Conservation (phyloP, 2,113 vertebrate genomes). For the Xenopus borealis region DNA sequence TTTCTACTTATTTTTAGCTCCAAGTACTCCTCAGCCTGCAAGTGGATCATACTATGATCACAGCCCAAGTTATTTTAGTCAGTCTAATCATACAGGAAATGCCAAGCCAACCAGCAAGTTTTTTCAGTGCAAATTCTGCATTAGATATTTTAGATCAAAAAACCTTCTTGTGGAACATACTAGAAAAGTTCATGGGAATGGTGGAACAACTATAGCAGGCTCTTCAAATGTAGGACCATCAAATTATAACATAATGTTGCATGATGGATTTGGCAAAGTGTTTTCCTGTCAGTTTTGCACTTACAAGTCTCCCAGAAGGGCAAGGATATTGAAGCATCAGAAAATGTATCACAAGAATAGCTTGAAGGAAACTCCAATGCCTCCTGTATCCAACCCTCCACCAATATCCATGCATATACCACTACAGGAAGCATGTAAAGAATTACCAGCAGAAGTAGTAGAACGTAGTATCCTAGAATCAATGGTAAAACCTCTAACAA, state of each 20-base stretch:
- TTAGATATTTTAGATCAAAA: conserved; percentile 97
- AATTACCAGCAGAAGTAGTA: conserved; percentile 72
- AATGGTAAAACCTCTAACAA: conserved; percentile 80
- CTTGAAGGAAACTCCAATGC: conserved; percentile 65
- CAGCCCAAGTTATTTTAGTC: conserved; percentile 76
- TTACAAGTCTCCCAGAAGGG: conserved; percentile 89
- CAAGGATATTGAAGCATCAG: conserved; percentile 90
- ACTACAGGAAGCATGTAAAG: conserved; percentile 73
- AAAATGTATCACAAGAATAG: conserved; percentile 88
- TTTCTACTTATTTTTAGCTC: conserved; percentile 67
- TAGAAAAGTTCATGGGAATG: conserved; percentile 86
- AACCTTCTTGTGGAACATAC: conserved; percentile 91
- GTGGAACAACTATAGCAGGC: conserved; percentile 65
- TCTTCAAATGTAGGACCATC: conserved; percentile 61
- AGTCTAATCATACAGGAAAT: conserved; percentile 70
- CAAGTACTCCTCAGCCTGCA: conserved; percentile 73
- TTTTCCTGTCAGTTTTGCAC: conserved; percentile 94
- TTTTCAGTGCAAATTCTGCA: conserved; percentile 97
- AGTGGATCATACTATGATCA: conserved; percentile 72
- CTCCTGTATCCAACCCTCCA: conserved; percentile 61
- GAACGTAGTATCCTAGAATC: conserved; percentile 82
- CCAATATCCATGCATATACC: conserved; percentile 66
- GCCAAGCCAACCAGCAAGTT: conserved; percentile 77
- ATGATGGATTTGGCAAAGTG: conserved; percentile 85
- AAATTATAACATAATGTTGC: conserved; percentile 81